A percentile compares a stretch with the other conserved stretches of the same genome.
Evolutionary conservation across 2,113 vertebrate genomes (phyloP).

Genomic region (Pelecanoides urinatrix): DNA sequence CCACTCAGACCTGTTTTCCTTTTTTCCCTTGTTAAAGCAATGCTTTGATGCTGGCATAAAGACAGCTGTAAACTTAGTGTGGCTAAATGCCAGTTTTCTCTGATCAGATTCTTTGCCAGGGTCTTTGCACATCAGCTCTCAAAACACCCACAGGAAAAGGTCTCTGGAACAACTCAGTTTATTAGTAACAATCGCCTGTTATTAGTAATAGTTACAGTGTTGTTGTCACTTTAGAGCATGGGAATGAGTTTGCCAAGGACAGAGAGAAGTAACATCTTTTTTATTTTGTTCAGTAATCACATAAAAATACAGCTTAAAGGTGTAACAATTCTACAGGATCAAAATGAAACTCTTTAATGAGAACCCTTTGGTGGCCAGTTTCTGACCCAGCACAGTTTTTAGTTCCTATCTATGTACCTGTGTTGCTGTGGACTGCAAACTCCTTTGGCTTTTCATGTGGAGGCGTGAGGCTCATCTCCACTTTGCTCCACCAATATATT

Average conservation of each 20-base stretch:
- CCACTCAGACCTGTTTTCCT: not conserved
- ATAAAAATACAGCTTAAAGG: not conserved
- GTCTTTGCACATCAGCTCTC: not conserved
- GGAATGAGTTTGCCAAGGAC: not conserved
- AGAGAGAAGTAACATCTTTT: not conserved
- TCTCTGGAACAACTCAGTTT: not conserved
- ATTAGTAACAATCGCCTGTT: not conserved
- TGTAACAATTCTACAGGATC: not conserved
- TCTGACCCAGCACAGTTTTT: not conserved
- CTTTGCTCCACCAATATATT: not conserved
- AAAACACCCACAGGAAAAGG: not conserved
- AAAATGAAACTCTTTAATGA: not conserved
- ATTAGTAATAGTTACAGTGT: not conserved
- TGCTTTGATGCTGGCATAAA: not conserved
- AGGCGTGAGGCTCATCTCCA: not conserved
- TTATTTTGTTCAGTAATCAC: not conserved
- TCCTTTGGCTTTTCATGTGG: not conserved
- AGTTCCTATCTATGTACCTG: not conserved
- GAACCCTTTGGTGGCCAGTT: not conserved
- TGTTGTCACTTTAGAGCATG: not conserved
- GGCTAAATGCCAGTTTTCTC: not conserved
- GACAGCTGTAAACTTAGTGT: not conserved
- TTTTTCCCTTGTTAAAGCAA: not conserved
- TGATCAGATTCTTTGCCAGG: not conserved
- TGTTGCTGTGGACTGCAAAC: not conserved